Conservation (phyloP, 53 echinoderm and acorn worm genomes). For the Arbacia lixula region DNA sequence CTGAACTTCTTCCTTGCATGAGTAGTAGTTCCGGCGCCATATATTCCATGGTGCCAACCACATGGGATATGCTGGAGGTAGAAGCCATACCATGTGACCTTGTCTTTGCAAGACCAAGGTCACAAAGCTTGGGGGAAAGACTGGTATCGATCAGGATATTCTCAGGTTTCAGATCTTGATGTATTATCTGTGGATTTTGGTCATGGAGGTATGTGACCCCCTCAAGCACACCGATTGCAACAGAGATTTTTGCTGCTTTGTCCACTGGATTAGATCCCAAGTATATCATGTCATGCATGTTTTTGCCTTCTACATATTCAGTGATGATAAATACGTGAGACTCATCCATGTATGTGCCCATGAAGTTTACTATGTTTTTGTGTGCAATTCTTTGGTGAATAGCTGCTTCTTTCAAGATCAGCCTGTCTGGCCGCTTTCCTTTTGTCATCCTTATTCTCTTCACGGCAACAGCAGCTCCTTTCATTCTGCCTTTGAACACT, state of each 20-base stretch:
- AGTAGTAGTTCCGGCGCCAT: conserved; percentile 57
- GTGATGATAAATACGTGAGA: conserved; percentile 41
- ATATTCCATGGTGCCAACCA: conserved; percentile 57
- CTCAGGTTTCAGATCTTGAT: conserved; percentile 65
- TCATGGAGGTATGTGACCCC: conserved; percentile 48
- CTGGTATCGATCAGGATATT: conserved; percentile 55
- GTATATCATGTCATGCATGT: conserved; percentile 57
- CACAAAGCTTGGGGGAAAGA: conserved; percentile 54
- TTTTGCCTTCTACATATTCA: conserved; percentile 45
- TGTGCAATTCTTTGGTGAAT: too few species aligned
- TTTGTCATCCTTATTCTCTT: conserved; percentile 53
- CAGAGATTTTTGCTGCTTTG: conserved; percentile 32
- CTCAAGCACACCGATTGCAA: too few species aligned
- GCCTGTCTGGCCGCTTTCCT: conserved; percentile 60
- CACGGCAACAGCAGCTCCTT: conserved; percentile 24
- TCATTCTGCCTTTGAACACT: conserved; percentile 37
- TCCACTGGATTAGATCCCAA: conserved; percentile 13
- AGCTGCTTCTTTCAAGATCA: conserved; percentile 59
- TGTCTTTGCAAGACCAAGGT: conserved; percentile 52
- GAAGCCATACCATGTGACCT: conserved; percentile 55
- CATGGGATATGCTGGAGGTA: conserved; percentile 32
- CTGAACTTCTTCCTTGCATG: conserved; percentile 11
- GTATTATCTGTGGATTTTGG: conserved; percentile 54
- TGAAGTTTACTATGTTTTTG: conserved; percentile 36
- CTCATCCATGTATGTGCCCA: conserved; percentile 49